Conservation (phyloP, 1,140 invertebrate species). For the Rhopalosiphum maidis region DNA sequence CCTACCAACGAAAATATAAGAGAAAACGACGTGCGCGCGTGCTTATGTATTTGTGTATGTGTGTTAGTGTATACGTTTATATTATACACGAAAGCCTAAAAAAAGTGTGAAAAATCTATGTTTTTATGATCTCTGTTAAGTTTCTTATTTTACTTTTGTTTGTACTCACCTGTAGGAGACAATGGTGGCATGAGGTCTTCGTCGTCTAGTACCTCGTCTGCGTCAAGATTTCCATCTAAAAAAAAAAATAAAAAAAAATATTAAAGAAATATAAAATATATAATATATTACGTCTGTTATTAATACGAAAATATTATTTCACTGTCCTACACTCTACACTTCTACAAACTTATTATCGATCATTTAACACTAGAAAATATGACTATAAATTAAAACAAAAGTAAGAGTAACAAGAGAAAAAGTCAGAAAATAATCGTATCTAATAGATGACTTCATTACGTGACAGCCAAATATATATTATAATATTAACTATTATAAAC, state of each 20-base stretch:
- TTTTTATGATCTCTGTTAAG: slow-evolving; percentile 10
- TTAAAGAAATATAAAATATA: background rate
- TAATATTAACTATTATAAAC: background rate
- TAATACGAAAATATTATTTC: background rate
- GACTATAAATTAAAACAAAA: background rate
- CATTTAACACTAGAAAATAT: background rate
- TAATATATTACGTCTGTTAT: background rate
- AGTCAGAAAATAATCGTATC: background rate
- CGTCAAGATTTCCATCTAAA: slow-evolving; percentile 46
- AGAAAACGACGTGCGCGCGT: background rate
- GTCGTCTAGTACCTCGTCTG: slow-evolving; percentile 25
- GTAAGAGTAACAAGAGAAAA: too few species aligned
- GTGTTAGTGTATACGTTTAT: too few species aligned
- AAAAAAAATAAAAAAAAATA: slow-evolving; percentile 12
- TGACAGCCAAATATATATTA: background rate
- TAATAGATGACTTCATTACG: background rate
- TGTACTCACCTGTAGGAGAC: slow-evolving; percentile 43
- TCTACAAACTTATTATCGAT: background rate
- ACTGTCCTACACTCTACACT: too few species aligned
- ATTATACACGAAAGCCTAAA: background rate
- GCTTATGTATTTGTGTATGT: background rate
- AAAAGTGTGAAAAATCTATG: background rate
- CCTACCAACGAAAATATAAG: slow-evolving; percentile 6
- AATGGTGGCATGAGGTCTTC: background rate
- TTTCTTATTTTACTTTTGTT: background rate